Conservation (phyloP, 2,888 invertebrate genomes). For the Bellardia bayeri region DNA sequence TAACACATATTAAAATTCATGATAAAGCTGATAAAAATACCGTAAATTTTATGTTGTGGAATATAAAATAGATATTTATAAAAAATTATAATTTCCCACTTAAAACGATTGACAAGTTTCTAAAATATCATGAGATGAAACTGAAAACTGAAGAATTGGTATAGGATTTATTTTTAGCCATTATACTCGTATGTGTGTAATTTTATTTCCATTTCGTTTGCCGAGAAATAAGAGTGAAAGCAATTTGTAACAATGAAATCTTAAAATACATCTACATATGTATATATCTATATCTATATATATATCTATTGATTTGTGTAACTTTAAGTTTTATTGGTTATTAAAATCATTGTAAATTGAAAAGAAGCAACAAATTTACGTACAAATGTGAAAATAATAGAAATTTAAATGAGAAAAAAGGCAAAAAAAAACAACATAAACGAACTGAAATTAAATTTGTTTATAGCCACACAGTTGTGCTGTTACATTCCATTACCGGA, state of each 20-base stretch:
- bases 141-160: too few relatives aligned
- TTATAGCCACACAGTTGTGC: conserved; percentile 11
- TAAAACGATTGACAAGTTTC: too few relatives aligned
- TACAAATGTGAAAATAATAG: conserved; percentile 66
- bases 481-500: conserved; percentile 24
- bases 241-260: conserved; percentile 23
- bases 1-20: too few relatives aligned
- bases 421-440: conserved; percentile 25
- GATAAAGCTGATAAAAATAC: too few relatives aligned
- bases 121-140: too few relatives aligned
- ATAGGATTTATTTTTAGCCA: background rate
- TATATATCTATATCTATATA: too few relatives aligned
- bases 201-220: too few relatives aligned
- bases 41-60: too few relatives aligned
- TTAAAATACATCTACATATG: background rate
- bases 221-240: conserved; percentile 57
- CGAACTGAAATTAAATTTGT: conserved; percentile 40
- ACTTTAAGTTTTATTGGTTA: conserved; percentile 2
- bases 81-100: too few relatives aligned
- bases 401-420: conserved; percentile 54
- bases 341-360: conserved; percentile 49
- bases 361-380: conserved; percentile 59
- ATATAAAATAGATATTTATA: too few relatives aligned
- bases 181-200: background rate
- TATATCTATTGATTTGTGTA: background rate